A percentile compares a stretch with the other conserved stretches of the same genome.
These are phyloP conservation scores for Stegophylla sp. DNA, from an alignment of 2,888 invertebrate genomes.

Conservation along the genomic window DNA sequence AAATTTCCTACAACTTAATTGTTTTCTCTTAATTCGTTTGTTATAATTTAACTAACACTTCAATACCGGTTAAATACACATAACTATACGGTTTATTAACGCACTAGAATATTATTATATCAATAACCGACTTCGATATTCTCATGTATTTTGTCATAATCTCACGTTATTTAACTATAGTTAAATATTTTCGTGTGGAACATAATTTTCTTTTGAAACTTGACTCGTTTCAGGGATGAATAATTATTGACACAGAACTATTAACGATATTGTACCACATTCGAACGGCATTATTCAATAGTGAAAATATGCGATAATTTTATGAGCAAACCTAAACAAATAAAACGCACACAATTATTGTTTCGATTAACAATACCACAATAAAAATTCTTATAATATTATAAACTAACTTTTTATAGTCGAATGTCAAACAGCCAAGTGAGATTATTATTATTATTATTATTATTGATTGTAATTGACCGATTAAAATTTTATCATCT, in stretches of 20 bases:
- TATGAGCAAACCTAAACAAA: not conserved
- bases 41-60: not conserved
- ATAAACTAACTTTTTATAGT: not conserved
- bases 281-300: not conserved
- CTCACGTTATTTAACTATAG: conserved; percentile 24
- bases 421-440: not conserved
- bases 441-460: not conserved
- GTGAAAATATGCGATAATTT: not conserved
- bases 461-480: not conserved
- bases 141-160: conserved; percentile 18
- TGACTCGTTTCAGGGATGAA: not conserved
- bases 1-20: too few species aligned
- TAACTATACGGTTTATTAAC: not conserved
- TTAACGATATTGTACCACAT: too few species aligned
- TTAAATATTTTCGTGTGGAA: not conserved
- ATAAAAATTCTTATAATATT: not conserved
- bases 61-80: not conserved
- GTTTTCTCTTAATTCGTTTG: not conserved
- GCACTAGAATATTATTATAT: not conserved
- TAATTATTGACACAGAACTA: not conserved
- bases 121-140: conserved; percentile 26
- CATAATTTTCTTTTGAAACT: conserved; percentile 20
- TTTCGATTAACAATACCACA: not conserved
- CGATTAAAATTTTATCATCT: conserved; percentile 13
- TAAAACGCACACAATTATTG: conserved; percentile 1